Base-by-base conservation (phyloP, 1,140 invertebrate genomes). In the Drosophila nasuta region DNA sequence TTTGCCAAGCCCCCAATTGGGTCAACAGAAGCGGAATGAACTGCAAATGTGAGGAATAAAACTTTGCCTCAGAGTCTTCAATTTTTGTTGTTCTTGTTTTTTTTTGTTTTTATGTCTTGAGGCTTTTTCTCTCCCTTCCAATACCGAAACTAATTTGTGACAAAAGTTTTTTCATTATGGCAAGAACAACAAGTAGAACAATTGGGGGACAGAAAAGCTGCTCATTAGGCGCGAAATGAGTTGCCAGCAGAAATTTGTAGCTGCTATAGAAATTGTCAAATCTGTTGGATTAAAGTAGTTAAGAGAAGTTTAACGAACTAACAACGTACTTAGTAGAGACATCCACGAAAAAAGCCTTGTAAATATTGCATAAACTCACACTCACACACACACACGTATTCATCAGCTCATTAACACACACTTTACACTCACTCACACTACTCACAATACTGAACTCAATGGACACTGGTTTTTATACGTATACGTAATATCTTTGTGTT, bases 401-500 rank as follows among this genome's bases (percentile, higher is more conserved):
- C 54, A 73, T 49, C 70, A 76, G 49, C 52, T 77, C 83, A 87
- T 88, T 78, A 80, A 80, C 65, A 78, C 73, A 77, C 65, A 67
- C 38, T 63, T 64, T 20, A 13, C 10, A 56, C 38, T 63, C 30
- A 30, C 25, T 49, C 49, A 11, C 6, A 59, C 13, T 20, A 20
- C 43, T 28, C 17, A 46, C 41, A 72, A 60, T 59, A 59, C 67
- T 38, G 63, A 48, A 70, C 17, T 35, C 17, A 68, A 20, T 77
- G 51, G 69, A 81, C 69, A 85, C 82, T 86, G 67, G 69, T 67
- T 60, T 17, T 28, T 41, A 59, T 54, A 46, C 57, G 70, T 73
- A 73, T 68, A 68, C 70, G 64, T 73, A 73, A 73, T 56, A 65
- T 65, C 25, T 74, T 69, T 74, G 65, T 74, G 71, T 74, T 64